These are phyloP conservation scores for Triplophysa tibetana DNA, from an alignment of 2,113 vertebrate genomes.

Conservation along the genomic window DNA sequence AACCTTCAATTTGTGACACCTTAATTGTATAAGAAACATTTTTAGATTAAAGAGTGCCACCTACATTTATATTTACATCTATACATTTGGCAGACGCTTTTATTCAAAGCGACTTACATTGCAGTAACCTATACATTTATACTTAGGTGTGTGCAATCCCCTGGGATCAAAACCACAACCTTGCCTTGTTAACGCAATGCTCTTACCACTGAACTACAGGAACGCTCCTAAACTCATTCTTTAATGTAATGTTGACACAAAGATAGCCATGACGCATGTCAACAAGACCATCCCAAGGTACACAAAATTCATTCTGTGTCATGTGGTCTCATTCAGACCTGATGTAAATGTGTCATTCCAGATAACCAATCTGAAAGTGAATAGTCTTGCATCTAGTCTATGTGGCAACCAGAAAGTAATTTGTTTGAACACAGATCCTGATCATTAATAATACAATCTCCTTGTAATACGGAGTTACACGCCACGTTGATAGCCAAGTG, in stretches of 20 bases:
- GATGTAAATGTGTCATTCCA: not conserved
- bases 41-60: not conserved
- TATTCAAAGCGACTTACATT: no score
- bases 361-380: not conserved
- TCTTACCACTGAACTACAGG: no score
- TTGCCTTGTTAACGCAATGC: no score
- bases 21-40: no score
- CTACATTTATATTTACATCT: no score
- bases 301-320: not conserved
- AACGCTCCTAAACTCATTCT: no score
- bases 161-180: no score
- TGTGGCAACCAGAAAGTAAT: constrained; percentile 50
- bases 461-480: constrained; percentile 66
- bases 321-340: not conserved
- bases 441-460: constrained; percentile 69
- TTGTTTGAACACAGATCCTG: constrained; percentile 72
- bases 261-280: not conserved
- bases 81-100: no score
- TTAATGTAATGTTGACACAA: not conserved
- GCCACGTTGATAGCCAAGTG: constrained; percentile 65
- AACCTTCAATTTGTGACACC: no score
- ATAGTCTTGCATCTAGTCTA: constrained; percentile 37
- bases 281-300: not conserved
- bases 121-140: no score
- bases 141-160: no score